Percentiles rank a stretch among this genome's conserved stretches.
Conservation (phyloP, 2,113 vertebrate genomes). For the Callospermophilus lateralis region DNA sequence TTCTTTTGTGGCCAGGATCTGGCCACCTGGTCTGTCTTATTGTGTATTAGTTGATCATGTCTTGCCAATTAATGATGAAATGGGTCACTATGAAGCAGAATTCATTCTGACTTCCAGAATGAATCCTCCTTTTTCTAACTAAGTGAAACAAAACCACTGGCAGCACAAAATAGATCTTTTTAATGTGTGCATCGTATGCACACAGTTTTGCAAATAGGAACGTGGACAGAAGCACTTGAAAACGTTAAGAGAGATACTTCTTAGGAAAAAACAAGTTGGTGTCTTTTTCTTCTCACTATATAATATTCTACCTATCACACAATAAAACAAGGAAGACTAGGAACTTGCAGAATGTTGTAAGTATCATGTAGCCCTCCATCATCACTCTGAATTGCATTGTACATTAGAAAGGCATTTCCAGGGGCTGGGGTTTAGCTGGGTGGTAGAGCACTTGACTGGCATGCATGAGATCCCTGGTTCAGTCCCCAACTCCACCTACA, state of each 20-base stretch:
- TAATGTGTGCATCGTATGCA: neutral
- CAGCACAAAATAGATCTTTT: neutral
- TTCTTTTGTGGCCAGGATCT: slow-evolving; percentile 55
- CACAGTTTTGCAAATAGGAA: neutral
- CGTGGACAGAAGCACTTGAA: neutral
- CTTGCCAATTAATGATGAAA: slow-evolving; percentile 25
- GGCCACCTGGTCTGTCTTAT: slow-evolving; percentile 36
- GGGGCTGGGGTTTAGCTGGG: too few species aligned
- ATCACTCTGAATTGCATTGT: neutral
- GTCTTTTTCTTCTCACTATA: neutral
- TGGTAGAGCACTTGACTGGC: too few species aligned
- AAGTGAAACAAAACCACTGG: slow-evolving; percentile 21
- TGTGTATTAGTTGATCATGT: slow-evolving; percentile 1
- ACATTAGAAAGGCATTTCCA: neutral
- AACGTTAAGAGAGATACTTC: neutral
- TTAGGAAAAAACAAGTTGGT: neutral
- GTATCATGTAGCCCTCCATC: neutral
- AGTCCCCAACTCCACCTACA: too few species aligned
- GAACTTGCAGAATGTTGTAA: neutral
- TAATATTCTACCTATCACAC: neutral
- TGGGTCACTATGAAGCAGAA: neutral
- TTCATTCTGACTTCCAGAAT: slow-evolving; percentile 35
- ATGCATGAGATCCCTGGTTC: too few species aligned
- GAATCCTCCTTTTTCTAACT: slow-evolving; percentile 38
- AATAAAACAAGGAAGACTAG: neutral